Evolutionary conservation across 2,797 vertebrate genomes (phyloP).

Genomic region (Karalla daura): DNA sequence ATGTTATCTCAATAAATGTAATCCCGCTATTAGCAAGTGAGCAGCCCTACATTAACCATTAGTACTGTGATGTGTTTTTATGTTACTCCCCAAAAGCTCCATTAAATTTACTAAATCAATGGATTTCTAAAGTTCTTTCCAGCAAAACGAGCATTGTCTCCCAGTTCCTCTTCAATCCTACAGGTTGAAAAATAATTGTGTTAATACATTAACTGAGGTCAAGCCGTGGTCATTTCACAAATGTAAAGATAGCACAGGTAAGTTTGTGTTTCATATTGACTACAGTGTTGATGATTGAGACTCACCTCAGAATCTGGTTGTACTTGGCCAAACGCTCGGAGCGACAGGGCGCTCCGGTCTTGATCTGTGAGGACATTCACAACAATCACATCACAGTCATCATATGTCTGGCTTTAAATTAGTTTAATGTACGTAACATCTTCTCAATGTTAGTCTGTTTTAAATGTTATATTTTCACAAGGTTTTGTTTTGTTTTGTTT

Average conservation of each 20-base stretch:
- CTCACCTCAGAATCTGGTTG: conserved; percentile 95
- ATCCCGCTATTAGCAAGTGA: neutral
- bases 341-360: conserved; percentile 95
- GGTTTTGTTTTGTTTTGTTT: too few relatives aligned
- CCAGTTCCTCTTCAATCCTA: conserved; percentile 97
- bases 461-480: too few relatives aligned
- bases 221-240: neutral
- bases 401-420: too few relatives aligned
- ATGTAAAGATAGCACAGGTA: neutral
- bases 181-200: conserved; percentile 1
- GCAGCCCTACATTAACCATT: conserved; percentile 27
- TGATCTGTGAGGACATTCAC: conserved; percentile 85
- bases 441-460: too few relatives aligned
- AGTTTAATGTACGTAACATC: too few relatives aligned
- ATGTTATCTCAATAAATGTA: conserved; percentile 5
- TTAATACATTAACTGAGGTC: too few relatives aligned
- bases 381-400: neutral
- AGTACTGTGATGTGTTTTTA: neutral
- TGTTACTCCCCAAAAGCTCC: neutral
- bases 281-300: neutral
- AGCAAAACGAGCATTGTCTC: conserved; percentile 90
- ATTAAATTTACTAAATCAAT: conserved; percentile 78
- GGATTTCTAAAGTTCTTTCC: conserved; percentile 96
- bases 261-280: neutral
- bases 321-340: conserved; percentile 98